Evolutionary conservation across 1,140 invertebrate species (phyloP), one percentile per base, ranked within the genome.

Genomic region (Portunus trituberculatus): DNA sequence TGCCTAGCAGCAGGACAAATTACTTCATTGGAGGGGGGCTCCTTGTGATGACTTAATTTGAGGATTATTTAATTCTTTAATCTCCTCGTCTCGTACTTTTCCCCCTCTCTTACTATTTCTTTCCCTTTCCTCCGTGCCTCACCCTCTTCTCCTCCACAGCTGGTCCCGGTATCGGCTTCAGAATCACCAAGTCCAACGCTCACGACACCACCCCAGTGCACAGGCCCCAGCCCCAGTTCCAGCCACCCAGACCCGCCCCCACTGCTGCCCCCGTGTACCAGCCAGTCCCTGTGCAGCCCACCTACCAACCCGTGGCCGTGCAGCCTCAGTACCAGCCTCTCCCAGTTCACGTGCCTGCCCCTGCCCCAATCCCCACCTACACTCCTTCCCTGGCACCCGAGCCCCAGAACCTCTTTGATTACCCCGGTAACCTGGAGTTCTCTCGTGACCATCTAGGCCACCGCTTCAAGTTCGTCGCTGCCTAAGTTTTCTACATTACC

Each of bases 111-210:
- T 8, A 25, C 67, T n/a, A 1, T 76, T 16, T n/a, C n/a, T 76
- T 16, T 8, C 20, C 12, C 88, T 90, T 46, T 25, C 20, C 25
- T 8, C 25, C 20, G 0, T 46, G 0, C 39, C 39, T 48, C 20
- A 20, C 28, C 20, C 45, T 16, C 29, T 28, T 88, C n/a, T 16
- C 28, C 29, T 52, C n/a, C 25, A 25, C 94, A 95, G 94, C 96
- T 91, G 96, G 96, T 87, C 86, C 67, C 28, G 96, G 96, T 29
- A 96, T 96, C 91, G 96, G 96, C 76, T 96, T 96, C 93, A 95
- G 96, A 48, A 96, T 96, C 14, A 95, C 91, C 52, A 96, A 96
- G 14, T 96, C 96, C 16, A 96, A 96, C 95, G 32, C 52, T 86
- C 89, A 94, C 20, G 93, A 32, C 28, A 4, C 95, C n/a, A 95